Evolutionary conservation across 2,888 invertebrate species (phyloP), one percentile per base, ranked within the genome.

Genomic region (Eupsilia transversa): DNA sequence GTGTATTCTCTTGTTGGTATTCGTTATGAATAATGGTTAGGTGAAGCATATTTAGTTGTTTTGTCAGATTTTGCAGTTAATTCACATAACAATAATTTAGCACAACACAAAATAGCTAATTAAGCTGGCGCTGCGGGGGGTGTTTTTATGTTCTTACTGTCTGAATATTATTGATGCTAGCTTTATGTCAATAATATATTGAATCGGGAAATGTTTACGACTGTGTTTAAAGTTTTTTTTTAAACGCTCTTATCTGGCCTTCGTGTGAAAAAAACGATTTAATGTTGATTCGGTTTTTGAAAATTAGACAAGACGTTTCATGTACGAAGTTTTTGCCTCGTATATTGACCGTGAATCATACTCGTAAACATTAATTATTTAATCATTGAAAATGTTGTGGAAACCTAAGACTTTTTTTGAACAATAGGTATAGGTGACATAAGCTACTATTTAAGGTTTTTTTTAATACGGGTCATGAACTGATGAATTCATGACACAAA

Each of bases 151-250:
- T 80, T 71, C 60, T 74, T 67, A 67, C 63, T 76, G 71, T 41
- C 61, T 72, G 61, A 83, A 76, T 72, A 69, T 78, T 72, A 83
- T 82, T 79, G 82, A 87, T 77, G 64, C 79, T 80, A 65, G 77
- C 70, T 81, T 80, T 79, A 80, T 77, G 76, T 77, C 73, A 69
- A 82, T 86, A 82, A 84, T 74, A 78, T 79, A 61, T 77, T 80
- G 70, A 70, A 69, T 78, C 59, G 33, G 60, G 59, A 79, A 80
- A 84, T 80, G 30, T 75, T 79, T 76, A 84, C 65, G 76, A 81
- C 56, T 33, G 59, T 33, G 9, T 71, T 73, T 38, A 70, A 67
- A 66, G 52, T 65, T 79, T 73, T n/a, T 43, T 72, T 77, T 66
- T 27, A 72, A 72, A 52, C 38, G 56, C 41, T 74, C 57, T 12